Evolutionary conservation across 2,113 vertebrate genomes (phyloP).

Genomic region (Talpa occidentalis): DNA sequence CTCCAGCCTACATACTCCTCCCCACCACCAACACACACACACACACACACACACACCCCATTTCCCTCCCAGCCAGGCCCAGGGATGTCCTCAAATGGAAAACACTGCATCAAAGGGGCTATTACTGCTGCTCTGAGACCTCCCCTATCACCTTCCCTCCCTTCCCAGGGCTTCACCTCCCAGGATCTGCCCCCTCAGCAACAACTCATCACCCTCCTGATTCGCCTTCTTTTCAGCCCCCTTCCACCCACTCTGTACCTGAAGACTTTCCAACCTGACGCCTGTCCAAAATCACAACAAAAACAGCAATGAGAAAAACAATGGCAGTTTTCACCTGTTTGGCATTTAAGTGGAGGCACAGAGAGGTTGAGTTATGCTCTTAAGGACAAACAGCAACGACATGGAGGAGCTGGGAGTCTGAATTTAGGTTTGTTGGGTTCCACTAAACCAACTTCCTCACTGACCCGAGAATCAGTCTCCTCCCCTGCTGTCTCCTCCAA

Average conservation of each 20-base stretch:
- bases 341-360: neutral
- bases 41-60: too few relatives aligned
- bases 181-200: neutral
- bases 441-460: conserved; percentile 26
- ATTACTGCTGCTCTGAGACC: neutral
- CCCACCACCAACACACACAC: neutral
- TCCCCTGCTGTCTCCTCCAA: neutral
- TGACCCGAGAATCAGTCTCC: neutral
- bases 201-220: neutral
- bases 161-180: neutral
- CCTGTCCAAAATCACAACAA: neutral
- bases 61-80: conserved; percentile 69
- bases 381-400: conserved; percentile 58
- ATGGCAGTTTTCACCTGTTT: conserved; percentile 29
- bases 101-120: conserved; percentile 45
- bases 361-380: conserved; percentile 53
- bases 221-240: neutral
- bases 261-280: conserved; percentile 14
- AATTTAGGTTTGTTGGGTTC: conserved; percentile 40
- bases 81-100: conserved; percentile 72
- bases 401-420: neutral
- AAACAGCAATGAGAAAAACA: neutral
- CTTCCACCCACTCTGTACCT: neutral
- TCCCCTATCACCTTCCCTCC: neutral
- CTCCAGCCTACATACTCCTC: conserved; percentile 57